Conservation (phyloP, 2,888 invertebrate genomes). For the Litoditis marina region DNA sequence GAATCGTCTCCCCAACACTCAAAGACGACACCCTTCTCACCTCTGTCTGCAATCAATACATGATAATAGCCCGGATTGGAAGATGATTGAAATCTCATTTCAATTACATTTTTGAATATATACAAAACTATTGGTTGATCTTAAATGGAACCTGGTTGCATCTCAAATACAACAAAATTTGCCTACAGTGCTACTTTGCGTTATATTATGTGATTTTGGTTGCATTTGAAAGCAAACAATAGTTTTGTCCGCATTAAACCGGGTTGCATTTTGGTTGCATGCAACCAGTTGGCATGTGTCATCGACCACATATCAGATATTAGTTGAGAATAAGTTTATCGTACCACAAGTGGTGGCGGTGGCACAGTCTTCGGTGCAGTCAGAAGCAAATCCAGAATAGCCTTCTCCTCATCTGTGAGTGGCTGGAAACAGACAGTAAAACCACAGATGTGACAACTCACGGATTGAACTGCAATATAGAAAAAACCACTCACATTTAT, state of each 20-base stretch:
- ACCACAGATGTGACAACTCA: not conserved
- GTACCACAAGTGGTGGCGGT: slow-evolving; percentile 26
- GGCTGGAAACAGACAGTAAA: not conserved
- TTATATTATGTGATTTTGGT: no score
- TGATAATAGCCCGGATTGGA: not conserved
- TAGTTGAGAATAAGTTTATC: not conserved
- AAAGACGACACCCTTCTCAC: slow-evolving; percentile 62
- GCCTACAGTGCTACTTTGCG: no score
- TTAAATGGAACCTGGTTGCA: no score
- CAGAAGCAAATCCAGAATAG: slow-evolving; percentile 21
- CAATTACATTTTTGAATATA: not conserved
- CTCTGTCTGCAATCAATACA: slow-evolving; percentile 21
- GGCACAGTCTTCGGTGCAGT: slow-evolving; percentile 17
- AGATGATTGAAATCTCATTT: not conserved
- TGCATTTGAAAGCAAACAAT: no score
- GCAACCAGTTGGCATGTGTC: no score
- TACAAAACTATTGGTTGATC: no score
- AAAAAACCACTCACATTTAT: slow-evolving; percentile 4
- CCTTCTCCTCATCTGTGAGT: slow-evolving; percentile 13
- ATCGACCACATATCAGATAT: no score
- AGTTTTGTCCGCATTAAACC: no score
- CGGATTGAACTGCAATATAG: no score
- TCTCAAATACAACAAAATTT: no score
- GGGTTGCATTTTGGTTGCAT: no score
- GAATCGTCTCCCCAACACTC: slow-evolving; percentile 53